Base-by-base conservation (phyloP, 2,888 invertebrate genomes). In the Plagodis pulveraria region DNA sequence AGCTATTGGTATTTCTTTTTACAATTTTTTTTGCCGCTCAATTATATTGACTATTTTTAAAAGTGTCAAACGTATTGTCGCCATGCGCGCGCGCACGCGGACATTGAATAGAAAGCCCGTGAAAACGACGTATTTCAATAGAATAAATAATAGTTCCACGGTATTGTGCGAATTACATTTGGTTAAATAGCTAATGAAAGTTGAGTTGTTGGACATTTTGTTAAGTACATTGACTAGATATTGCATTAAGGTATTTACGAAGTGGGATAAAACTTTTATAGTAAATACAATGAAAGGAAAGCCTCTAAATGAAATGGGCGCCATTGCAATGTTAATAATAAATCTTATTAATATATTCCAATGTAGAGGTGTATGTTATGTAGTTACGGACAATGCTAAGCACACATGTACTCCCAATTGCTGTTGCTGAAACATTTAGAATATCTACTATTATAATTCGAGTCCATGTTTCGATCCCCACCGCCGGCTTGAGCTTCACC, bases 21-120 rank as follows among this genome's bases (percentile, higher is more conserved):
- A 22, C 22, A 2, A 22, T 22, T 22, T 22, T 22, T 22, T 22
- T 22, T 22, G 22, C 22, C 22, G 4, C 22, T 22, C 2, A 22
- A 22, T 22, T 22, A 22, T 22, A 22, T 22, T 22, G 22, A 22
- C 22, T 22, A 22, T 22, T 22, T 40, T 40, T 10, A 7, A 40
- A 40, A 40, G 10, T 60, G 55, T 52, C 49, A 45, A 41, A 40
- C 33, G 47, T 46, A 47, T 53, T 43, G 55, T 42, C 49, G 46
- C 52, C 58, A 72, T 70, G 69, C 65, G 60, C 66, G 70, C 65
- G 60, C 65, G 67, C 70, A 71, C 54, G 53, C 64, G 57, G 65
- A 65, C 60, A 45, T 68, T 50, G 74, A 78, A 74, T 79, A 79
- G 78, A 79, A 80, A 80, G 73, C 72, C 73, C 71, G 72, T 71